Base-by-base conservation (phyloP, 1,140 invertebrate genomes). In the Pseudachorutes palmiensis region DNA sequence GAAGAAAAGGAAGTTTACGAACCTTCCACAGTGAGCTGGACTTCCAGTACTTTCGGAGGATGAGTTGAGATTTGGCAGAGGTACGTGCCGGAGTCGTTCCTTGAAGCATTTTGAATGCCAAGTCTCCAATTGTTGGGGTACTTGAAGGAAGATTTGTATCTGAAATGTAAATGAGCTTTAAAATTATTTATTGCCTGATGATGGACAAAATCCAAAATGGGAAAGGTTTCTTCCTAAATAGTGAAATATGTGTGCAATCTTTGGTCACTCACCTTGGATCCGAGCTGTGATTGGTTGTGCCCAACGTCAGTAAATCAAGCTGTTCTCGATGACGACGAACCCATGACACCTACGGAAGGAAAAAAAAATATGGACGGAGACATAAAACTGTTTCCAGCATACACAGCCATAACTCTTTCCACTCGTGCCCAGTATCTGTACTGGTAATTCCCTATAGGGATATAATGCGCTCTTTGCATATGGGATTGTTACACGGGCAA, bases 51-150 rank as follows among this genome's bases (percentile, higher is more conserved):
- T 75, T 85, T 84, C 33, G 88, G 88, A n/a, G 88, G 89, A 80
- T 90, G 88, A 36, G 89, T 91, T 9, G 88, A 87, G 73, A 92
- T 87, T 84, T 91, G 89, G 78, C 89, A 92, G 81, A 90, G 88
- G 78, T 91, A 92, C 14, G 87, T 79, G 19, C 88, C 89, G 29
- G 86, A 87, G 74, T 91, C 89, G 51, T 84, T 81, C 63, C 83
- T 81, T 55, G 84, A 86, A 29, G 88, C 87, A 72, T 87, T 89
- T 71, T 85, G 84, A 64, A 92, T 90, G 77, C 87, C 83, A 41
- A 92, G 78, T 68, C 88, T 84, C 87, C 88, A 91, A 78, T 92
- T 91, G 78, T 89, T 90, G 14, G 89, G 88, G 76, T 92, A 90
- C 69, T 73, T 73, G 67, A 73, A 73, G 60, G 70, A 69, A 58